Base-by-base conservation (phyloP, 1,140 invertebrate species). In the Cylas formicarius region DNA sequence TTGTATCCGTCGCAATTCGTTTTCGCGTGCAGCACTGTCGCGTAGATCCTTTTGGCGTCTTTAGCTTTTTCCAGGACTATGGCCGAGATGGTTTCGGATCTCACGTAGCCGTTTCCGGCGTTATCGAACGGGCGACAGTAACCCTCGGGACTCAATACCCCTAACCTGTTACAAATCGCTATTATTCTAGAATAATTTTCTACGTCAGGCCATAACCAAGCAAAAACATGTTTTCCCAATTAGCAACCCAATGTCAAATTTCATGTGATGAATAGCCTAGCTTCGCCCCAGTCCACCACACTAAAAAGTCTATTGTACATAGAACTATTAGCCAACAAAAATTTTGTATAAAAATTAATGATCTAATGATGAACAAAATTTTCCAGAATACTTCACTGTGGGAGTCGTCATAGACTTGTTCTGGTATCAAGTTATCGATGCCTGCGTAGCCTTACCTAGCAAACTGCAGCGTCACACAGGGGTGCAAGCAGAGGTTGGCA, bases 71-170 rank as follows among this genome's bases (percentile, higher is more conserved):
- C 91, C 4, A 97, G 61, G 48, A 86, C 81, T 26, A 90, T 65
- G 0, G 81, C 80, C 9, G 75, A 75, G 9, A 94, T 72, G 0
- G 86, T 80, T 68, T 88, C 84, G 2, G 81, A 78, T 9, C 84
- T 70, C 0, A 74, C 78, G 54, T 86, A 88, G 1, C 85, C 85
- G 48, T 80, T 77, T 0, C 81, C 83, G 45, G 77, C 75, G 31
- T 80, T 78, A 67, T 97, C 93, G 62, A 97, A 97, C 20, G 83
- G 81, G 61, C 90, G 90, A 63, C 90, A 95, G 29, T 71, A 75
- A 5, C 94, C 93, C 43, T 94, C 86, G 1, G 71, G 58, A 0
- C 87, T 85, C 7, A 97, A 65, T 56, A 97, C 90, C 28, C 88
- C 89, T 63, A 88, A 70, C 55, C 82, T 82, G 52, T 11, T 55